These are phyloP conservation scores for Petrocephalus schoutedeni DNA, from an alignment of 2,797 vertebrate species.

Conservation along the genomic window DNA sequence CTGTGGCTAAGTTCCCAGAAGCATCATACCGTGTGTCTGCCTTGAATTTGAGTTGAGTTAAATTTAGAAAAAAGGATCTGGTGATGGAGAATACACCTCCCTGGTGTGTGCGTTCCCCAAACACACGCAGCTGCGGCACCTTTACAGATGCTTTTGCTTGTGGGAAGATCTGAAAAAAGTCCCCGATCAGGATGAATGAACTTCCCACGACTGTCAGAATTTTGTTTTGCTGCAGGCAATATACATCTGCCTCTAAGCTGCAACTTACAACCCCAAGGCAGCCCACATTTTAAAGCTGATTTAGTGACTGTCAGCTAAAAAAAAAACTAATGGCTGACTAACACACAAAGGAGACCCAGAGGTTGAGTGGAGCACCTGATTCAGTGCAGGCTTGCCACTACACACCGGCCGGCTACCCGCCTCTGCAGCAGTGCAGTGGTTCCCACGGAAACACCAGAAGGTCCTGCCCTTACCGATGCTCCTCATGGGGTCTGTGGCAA, in stretches of 20 bases:
- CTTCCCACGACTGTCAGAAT: neutral
- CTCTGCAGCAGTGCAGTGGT: neutral
- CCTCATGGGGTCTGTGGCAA: conserved; percentile 53
- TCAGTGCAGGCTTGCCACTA: neutral
- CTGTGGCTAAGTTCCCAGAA: neutral
- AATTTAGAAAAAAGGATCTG: neutral
- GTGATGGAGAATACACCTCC: neutral
- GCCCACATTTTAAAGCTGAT: neutral
- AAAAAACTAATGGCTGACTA: neutral
- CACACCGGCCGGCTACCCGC: neutral
- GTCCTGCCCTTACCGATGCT: conserved; percentile 54
- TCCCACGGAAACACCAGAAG: neutral
- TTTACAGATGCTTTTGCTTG: neutral
- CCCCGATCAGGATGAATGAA: neutral
- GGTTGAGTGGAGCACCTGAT: neutral
- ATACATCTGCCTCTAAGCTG: neutral
- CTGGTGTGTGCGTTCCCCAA: neutral
- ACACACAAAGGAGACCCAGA: neutral
- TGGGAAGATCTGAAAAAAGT: neutral
- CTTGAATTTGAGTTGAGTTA: neutral
- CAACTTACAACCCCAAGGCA: neutral
- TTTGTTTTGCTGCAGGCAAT: neutral
- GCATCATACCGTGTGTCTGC: neutral
- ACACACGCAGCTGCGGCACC: neutral
- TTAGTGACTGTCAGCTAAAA: neutral